A percentile compares a stretch with the other conserved stretches of the same genome.
Conservation (phyloP, 2,888 invertebrate species). For the Drosophila lacicola region DNA sequence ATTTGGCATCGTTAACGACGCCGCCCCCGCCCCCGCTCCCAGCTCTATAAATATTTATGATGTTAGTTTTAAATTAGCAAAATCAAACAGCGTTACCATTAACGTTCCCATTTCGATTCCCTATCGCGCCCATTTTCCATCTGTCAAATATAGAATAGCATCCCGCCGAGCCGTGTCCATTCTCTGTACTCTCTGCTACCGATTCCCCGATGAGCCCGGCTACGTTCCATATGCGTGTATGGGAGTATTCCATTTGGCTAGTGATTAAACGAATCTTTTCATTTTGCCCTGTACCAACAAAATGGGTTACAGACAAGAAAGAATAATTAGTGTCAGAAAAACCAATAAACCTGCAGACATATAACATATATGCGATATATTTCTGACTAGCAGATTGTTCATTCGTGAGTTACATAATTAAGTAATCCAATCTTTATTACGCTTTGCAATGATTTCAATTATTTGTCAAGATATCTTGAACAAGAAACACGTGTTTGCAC, state of each 20-base stretch:
- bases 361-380: too few relatives aligned
- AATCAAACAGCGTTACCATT: slow-evolving; percentile 71
- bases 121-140: slow-evolving; percentile 46
- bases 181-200: not conserved
- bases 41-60: slow-evolving; percentile 72
- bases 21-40: not conserved
- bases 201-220: slow-evolving; percentile 10
- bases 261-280: slow-evolving; percentile 30
- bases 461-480: too few relatives aligned
- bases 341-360: too few relatives aligned
- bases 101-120: slow-evolving; percentile 56
- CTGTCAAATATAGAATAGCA: slow-evolving; percentile 43
- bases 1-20: slow-evolving; percentile 42
- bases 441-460: too few relatives aligned
- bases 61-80: slow-evolving; percentile 78
- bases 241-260: slow-evolving; percentile 19
- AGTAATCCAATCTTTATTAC: too few relatives aligned
- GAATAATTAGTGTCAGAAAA: too few relatives aligned
- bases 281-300: not conserved
- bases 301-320: not conserved
- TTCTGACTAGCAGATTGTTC: too few relatives aligned
- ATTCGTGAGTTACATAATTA: too few relatives aligned
- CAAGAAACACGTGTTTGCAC: too few relatives aligned
- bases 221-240: not conserved
- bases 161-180: slow-evolving; percentile 10